Conservation (phyloP, 1,140 invertebrate species). For the Anthonomus grandis region DNA sequence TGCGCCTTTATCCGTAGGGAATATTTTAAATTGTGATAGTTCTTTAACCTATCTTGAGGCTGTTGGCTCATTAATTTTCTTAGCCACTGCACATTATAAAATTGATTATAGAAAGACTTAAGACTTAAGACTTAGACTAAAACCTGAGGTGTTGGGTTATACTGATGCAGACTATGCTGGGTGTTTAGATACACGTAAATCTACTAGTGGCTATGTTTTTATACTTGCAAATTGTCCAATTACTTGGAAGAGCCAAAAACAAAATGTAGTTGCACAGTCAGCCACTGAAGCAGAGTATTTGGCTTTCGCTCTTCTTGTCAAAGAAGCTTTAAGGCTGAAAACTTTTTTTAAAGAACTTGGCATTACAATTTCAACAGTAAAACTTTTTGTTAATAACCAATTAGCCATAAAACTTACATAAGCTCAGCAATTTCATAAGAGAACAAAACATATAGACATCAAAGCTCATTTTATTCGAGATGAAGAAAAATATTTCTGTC, state of each 20-base stretch:
- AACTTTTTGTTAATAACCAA: constrained; percentile 35
- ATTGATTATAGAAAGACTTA: constrained; percentile 9
- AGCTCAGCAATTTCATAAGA: constrained; percentile 14
- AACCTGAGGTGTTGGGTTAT: no score
- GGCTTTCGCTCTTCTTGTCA: constrained; percentile 26
- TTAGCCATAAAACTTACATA: constrained; percentile 8
- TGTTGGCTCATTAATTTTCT: constrained; percentile 46
- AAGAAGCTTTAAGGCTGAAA: constrained; percentile 25
- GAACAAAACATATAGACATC: constrained; percentile 12
- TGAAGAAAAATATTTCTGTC: constrained; percentile 11
- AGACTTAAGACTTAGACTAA: no score
- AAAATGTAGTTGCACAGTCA: constrained; percentile 37
- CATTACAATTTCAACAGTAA: neutral
- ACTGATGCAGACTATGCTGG: no score
- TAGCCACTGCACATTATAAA: constrained; percentile 34
- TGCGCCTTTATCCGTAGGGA: neutral
- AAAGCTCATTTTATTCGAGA: constrained; percentile 12
- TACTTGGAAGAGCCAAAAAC: constrained; percentile 34
- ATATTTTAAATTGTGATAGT: constrained; percentile 9
- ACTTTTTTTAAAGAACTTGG: neutral
- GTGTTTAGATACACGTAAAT: no score
- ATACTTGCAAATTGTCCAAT: no score
- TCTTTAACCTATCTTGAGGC: constrained; percentile 34
- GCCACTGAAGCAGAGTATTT: constrained; percentile 41
- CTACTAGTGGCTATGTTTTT: no score